Base-by-base conservation (phyloP, 2,113 vertebrate genomes). In the Leptocoma aspasia region DNA sequence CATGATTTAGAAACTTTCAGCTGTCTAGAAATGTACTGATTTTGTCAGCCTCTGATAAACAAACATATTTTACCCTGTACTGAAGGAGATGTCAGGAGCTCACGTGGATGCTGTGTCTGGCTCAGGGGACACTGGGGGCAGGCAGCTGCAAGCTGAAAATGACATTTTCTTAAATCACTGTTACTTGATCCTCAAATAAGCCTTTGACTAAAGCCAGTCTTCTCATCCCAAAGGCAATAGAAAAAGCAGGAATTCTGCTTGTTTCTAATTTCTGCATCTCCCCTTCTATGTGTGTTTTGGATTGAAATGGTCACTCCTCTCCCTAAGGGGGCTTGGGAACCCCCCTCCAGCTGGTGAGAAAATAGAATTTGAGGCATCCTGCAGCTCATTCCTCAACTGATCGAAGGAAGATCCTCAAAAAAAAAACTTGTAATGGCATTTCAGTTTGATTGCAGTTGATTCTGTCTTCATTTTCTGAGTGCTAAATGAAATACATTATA, bases 391-490 rank as follows among this genome's bases (percentile, higher is more conserved):
- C 82, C 59, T 52, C 28, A 76, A 23, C 10, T 35, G 27, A 16
- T 84, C 9, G 2, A 87, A 52, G 10, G 78, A 89, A 71, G 57
- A 72, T 50, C 59, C 44, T 57, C 5, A 52, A 37, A 82, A n/a
- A n/a, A 54, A 44, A 86, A 59, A 8, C 41, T 37, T 50, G 12
- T 35, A 45, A 33, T 54, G 53, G 18, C 30, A 15, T 96, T 95
- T 94, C 70, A 82, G 42, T 92, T 82, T 87, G 70, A 95, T 94
- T 90, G 93, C 73, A 69, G 53, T 79, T 82, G 86, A 82, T 77
- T 94, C 53, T 10, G 11, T 44, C 76, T 57, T 89, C 9, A 31
- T 90, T 87, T 94, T 76, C 66, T 35, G 49, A 71, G 41, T 53
- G 23, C 37, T 89, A 63, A 89, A 53, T 28, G 57, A 59, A 89